Conservation (phyloP, 2,113 vertebrate species). For the Struthio camelus region DNA sequence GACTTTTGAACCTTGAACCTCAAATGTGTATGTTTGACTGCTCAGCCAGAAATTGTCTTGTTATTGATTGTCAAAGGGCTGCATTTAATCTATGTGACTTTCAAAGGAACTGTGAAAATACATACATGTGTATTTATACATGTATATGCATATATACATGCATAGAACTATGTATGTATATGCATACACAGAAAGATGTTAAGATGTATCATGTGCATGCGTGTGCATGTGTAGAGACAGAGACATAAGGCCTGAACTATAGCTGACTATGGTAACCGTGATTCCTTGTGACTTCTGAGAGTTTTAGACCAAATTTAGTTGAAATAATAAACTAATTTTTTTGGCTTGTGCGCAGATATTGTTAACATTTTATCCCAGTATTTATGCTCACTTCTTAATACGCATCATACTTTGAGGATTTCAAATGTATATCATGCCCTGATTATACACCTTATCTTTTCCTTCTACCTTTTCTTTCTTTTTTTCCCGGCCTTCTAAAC, state of each 20-base stretch:
- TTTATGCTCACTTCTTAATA: not conserved
- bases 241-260: not conserved
- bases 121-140: too few relatives aligned
- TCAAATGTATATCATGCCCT: not conserved
- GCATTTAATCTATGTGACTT: not conserved
- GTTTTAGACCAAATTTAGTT: not conserved
- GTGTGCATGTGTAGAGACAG: not conserved
- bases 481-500: not conserved
- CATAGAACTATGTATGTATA: too few relatives aligned
- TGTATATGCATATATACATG: too few relatives aligned
- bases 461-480: not conserved
- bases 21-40: rapidly evolving
- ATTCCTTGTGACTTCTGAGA: not conserved
- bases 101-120: not conserved
- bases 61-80: not conserved
- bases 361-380: not conserved
- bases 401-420: not conserved
- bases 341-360: not conserved
- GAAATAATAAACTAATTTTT: not conserved
- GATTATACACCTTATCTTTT: not conserved
- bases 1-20: not conserved
- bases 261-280: not conserved
- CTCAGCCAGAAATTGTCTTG: not conserved
- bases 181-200: too few relatives aligned
- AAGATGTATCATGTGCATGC: rapidly evolving